Evolutionary conservation across 2,797 vertebrate species (phyloP).

Genomic region (Neosalanx taihuensis): DNA sequence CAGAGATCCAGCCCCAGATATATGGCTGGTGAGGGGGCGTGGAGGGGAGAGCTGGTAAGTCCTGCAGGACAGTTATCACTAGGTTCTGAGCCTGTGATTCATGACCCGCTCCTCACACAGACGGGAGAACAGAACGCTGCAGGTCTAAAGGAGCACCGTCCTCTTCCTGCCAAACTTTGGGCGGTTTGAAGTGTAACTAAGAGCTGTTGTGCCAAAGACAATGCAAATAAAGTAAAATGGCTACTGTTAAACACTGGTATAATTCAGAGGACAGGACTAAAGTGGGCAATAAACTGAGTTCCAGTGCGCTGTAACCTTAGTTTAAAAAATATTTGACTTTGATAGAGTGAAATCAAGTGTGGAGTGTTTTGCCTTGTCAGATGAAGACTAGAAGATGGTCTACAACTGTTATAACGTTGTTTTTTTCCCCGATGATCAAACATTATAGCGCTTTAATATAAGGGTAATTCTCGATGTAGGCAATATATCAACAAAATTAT

Average conservation of each 20-base stretch:
- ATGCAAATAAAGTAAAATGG: too few relatives aligned
- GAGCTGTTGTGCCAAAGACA: background rate
- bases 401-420: too few relatives aligned
- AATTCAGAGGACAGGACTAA: too few relatives aligned
- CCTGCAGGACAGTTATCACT: background rate
- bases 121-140: background rate
- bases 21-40: background rate
- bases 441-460: constrained; percentile 16
- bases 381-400: background rate
- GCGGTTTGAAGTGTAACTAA: background rate
- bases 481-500: too few relatives aligned
- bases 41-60: background rate
- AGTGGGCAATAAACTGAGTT: too few relatives aligned
- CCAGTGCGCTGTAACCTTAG: too few relatives aligned
- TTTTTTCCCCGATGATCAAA: background rate
- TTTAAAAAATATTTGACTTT: too few relatives aligned
- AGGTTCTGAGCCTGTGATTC: background rate
- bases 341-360: too few relatives aligned
- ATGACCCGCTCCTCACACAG: background rate
- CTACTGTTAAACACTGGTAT: too few relatives aligned
- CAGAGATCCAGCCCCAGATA: background rate
- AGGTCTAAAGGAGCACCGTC: background rate
- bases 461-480: too few relatives aligned
- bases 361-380: too few relatives aligned
- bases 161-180: background rate